Conservation (phyloP, 2,113 vertebrate species). For the Aptenodytes patagonicus region DNA sequence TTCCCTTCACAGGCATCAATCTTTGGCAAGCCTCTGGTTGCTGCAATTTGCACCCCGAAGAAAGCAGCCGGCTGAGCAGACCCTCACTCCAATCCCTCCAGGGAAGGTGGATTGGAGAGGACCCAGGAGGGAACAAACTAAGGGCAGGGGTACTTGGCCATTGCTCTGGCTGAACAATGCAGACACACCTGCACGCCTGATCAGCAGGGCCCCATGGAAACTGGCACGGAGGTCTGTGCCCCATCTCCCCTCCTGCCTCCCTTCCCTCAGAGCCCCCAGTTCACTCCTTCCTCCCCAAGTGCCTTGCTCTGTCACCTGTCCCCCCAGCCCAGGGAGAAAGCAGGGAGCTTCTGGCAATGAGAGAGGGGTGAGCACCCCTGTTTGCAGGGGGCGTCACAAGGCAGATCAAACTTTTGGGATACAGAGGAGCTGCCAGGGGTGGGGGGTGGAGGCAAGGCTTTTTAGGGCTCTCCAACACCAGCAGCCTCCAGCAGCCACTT, state of each 20-base stretch:
- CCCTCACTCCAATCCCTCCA: not conserved
- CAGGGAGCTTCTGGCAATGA: not conserved
- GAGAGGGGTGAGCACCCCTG: not conserved
- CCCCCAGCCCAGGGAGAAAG: not conserved
- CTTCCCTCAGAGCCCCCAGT: not conserved
- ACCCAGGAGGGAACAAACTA: not conserved
- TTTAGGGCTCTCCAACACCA: not conserved
- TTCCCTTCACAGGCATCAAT: not conserved
- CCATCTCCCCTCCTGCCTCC: not conserved
- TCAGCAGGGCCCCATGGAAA: not conserved
- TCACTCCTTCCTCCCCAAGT: not conserved
- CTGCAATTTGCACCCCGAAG: not conserved
- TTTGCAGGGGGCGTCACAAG: rapidly evolving
- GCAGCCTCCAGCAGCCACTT: not conserved
- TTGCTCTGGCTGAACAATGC: not conserved
- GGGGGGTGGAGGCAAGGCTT: rapidly evolving
- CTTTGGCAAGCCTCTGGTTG: not conserved
- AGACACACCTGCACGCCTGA: not conserved
- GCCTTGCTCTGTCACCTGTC: not conserved
- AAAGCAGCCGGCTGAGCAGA: not conserved
- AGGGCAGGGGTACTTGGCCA: not conserved
- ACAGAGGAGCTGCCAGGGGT: not conserved
- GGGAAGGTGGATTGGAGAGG: not conserved
- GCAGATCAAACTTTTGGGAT: rapidly evolving
- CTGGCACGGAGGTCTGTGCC: not conserved